Conservation (phyloP, 2,797 vertebrate genomes). For the Otolemur crassicaudatus region DNA sequence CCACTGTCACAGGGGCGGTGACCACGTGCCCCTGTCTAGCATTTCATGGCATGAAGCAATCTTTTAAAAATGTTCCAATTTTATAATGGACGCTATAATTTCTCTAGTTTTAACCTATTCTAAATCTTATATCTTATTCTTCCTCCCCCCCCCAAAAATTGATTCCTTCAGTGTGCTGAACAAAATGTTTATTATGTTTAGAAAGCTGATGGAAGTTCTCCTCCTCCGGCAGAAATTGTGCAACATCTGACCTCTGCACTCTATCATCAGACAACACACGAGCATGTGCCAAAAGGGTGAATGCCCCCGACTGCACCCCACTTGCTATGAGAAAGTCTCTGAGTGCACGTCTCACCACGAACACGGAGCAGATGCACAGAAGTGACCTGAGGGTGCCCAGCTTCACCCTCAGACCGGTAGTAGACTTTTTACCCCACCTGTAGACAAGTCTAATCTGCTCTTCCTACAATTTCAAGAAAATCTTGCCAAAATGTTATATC, state of each 20-base stretch:
- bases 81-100: background rate
- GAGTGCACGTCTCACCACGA: background rate
- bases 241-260: background rate
- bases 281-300: no score
- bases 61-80: background rate
- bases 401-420: background rate
- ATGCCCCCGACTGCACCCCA: no score
- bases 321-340: background rate
- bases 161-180: background rate
- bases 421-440: background rate
- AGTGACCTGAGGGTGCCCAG: background rate
- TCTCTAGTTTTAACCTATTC: background rate
- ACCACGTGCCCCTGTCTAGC: no score
- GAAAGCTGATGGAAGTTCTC: background rate
- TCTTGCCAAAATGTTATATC: background rate
- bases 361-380: rapidly evolving
- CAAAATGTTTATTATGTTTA: background rate
- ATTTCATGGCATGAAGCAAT: rapidly evolving
- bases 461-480: slow-evolving; percentile 68
- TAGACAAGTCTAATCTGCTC: background rate
- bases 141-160: background rate
- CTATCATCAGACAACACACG: rapidly evolving
- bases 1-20: rapidly evolving
- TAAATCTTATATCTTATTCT: background rate
- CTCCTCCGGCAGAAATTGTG: background rate